Evolutionary conservation across 2,113 vertebrate species (phyloP).

Genomic region (Rhizomys pruinosus): DNA sequence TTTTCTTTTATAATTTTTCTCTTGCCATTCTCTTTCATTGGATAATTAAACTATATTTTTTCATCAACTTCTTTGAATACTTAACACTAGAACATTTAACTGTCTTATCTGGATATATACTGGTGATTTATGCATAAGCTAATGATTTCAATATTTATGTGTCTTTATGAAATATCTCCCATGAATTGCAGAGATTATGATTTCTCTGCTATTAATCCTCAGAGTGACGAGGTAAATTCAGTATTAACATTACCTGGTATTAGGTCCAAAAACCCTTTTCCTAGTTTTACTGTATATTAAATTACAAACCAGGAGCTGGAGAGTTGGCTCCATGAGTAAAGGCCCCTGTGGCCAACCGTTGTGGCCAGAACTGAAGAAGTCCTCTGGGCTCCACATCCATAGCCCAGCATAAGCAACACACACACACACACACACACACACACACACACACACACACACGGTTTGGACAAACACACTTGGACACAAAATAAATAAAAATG

Average conservation of each 20-base stretch:
- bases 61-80: not conserved
- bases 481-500: no score
- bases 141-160: not conserved
- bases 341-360: no score
- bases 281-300: not conserved
- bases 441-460: no score
- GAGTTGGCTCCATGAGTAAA: no score
- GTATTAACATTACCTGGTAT: not conserved
- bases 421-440: no score
- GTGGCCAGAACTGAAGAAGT: no score
- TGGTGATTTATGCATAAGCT: not conserved
- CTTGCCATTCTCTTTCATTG: not conserved
- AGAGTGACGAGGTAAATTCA: no score
- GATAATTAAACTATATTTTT: not conserved
- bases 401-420: no score
- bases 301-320: not conserved
- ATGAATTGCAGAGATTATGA: not conserved
- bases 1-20: not conserved
- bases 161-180: not conserved
- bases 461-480: no score
- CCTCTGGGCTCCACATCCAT: no score
- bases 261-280: no score
- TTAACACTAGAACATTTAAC: not conserved
- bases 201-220: not conserved
- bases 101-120: not conserved